A percentile compares a stretch with the other conserved stretches of the same genome.
Evolutionary conservation across 1,140 invertebrate genomes (phyloP).

Genomic region (Achroia grisella): DNA sequence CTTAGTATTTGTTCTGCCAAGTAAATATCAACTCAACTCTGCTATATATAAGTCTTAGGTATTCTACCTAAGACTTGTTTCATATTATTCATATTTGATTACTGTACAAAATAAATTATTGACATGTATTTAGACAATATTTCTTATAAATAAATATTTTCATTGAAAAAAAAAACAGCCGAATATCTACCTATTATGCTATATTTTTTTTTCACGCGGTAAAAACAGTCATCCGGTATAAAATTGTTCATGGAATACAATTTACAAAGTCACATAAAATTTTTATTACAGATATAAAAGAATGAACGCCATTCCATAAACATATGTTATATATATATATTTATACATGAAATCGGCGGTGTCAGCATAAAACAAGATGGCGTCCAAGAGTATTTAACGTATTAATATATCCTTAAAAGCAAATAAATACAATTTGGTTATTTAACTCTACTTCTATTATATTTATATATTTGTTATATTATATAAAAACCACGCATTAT

Average conservation of each 20-base stretch:
- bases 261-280: slow-evolving; percentile 1
- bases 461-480: slow-evolving; percentile 10
- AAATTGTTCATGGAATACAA: too few species aligned
- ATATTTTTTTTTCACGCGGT: neutral
- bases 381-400: slow-evolving; percentile 4
- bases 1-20: too few species aligned
- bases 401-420: slow-evolving; percentile 7
- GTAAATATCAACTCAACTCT: too few species aligned
- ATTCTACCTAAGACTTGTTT: too few species aligned
- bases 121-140: too few species aligned
- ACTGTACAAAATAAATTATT: too few species aligned
- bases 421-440: slow-evolving; percentile 33
- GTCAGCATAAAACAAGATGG: neutral
- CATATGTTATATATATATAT: slow-evolving; percentile 3
- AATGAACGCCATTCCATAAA: slow-evolving; percentile 1
- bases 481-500: neutral
- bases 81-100: too few species aligned
- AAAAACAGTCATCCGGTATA: neutral
- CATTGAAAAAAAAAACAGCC: too few species aligned
- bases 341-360: slow-evolving; percentile 7
- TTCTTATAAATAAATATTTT: too few species aligned
- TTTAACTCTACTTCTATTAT: slow-evolving; percentile 22
- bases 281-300: neutral
- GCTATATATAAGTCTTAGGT: too few species aligned
- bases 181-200: neutral